Percentiles rank a stretch among this genome's conserved stretches.
Conservation (phyloP, 2,888 invertebrate genomes). For the Eretmocerus hayati region DNA sequence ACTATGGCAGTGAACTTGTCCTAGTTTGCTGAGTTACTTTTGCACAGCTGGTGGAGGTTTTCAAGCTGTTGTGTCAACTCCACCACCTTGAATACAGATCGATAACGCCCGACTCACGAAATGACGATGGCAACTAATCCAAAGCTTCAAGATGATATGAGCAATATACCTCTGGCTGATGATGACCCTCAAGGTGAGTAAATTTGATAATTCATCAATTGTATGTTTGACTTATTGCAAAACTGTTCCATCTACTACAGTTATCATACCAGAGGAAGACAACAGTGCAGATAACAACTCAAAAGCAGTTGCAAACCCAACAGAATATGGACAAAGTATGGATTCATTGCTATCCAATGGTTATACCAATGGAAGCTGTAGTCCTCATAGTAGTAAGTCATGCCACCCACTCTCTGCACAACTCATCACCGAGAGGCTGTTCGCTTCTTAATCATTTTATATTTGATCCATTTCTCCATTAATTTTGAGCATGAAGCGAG, state of each 20-base stretch:
- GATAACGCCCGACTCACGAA: no score
- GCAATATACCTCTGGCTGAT: constrained; percentile 81
- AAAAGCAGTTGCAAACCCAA: constrained; percentile 57
- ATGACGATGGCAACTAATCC: constrained; percentile 39
- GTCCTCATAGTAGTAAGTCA: constrained; percentile 60
- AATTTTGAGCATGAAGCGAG: no score
- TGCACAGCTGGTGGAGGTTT: no score
- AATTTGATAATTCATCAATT: background rate
- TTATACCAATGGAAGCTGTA: constrained; percentile 81
- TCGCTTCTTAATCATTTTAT: constrained; percentile 4
- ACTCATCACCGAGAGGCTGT: constrained; percentile 10
- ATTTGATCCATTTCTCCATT: no score
- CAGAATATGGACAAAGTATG: constrained; percentile 77
- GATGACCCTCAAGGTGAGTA: constrained; percentile 78
- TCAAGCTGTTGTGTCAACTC: no score
- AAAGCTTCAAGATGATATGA: constrained; percentile 70
- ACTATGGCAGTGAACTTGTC: no score
- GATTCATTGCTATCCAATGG: constrained; percentile 77
- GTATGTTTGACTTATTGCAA: background rate
- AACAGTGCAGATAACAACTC: constrained; percentile 48
- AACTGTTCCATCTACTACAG: constrained; percentile 43
- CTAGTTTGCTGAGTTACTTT: no score
- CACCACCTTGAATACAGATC: no score
- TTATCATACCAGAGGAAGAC: constrained; percentile 76
- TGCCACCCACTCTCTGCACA: no score